Percentiles rank a stretch among this genome's conserved stretches.
phyloP scores from a whole-genome alignment of 2,113 vertebrate species.

The Morphnarchus princeps region DNA sequence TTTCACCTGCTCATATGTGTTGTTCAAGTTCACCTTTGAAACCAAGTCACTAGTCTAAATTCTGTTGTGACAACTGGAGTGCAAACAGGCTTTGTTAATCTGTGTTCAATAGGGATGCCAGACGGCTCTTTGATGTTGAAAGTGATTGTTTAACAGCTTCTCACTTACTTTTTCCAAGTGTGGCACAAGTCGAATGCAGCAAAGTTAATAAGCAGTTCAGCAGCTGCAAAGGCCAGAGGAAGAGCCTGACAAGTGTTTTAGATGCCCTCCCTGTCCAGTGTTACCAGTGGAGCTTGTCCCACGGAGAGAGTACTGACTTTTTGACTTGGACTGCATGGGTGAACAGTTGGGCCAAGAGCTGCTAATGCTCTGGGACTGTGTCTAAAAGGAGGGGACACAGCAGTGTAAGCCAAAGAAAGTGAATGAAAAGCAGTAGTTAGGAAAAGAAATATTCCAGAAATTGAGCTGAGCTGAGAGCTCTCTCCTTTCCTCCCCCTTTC shows the following conservation, averaged over 20 bases:
- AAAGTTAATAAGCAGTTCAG: neutral
- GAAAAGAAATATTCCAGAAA: neutral
- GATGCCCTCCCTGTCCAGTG: neutral
- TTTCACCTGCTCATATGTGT: neutral
- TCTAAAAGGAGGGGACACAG: neutral
- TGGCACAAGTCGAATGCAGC: neutral
- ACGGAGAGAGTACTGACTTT: neutral
- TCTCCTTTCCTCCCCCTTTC: neutral
- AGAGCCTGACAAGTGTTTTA: neutral
- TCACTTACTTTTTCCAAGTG: neutral
- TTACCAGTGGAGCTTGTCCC: neutral
- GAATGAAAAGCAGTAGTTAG: neutral
- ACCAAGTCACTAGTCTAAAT: neutral
- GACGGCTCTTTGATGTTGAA: neutral
- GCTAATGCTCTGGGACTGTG: neutral
- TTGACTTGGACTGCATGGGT: neutral
- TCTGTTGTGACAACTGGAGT: conserved; percentile 7
- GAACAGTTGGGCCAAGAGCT: neutral
- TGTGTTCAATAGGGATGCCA: neutral
- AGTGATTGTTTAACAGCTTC: neutral
- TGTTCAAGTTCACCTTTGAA: conserved; percentile 41
- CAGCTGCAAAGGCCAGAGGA: neutral
- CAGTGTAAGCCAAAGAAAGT: neutral
- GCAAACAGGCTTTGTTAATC: neutral
- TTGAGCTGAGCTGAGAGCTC: neutral